These are phyloP conservation scores for Cynopterus brachyotis DNA, from an alignment of 2,113 vertebrate species.

Conservation along the genomic window DNA sequence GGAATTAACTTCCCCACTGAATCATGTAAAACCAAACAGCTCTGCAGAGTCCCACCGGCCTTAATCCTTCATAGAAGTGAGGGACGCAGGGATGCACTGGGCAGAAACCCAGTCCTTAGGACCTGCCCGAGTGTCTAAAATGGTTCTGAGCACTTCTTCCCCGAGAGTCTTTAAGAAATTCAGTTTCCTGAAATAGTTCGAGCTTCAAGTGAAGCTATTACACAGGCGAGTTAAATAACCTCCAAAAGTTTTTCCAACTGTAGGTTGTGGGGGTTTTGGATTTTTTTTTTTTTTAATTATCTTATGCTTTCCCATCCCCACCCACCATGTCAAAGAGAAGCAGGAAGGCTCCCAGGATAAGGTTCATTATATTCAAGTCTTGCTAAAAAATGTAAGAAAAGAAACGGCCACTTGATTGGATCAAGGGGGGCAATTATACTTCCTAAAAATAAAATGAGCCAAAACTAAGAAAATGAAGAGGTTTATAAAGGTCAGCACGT, in stretches of 20 bases:
- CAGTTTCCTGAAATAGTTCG: slow-evolving; percentile 18
- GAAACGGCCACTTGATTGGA: neutral
- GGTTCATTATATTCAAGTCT: slow-evolving; percentile 20
- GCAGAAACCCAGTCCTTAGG: neutral
- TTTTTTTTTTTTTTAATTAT: neutral
- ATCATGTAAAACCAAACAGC: neutral
- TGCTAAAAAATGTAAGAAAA: slow-evolving; percentile 38
- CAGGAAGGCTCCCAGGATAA: neutral
- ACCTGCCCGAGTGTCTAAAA: neutral
- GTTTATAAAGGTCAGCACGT: neutral
- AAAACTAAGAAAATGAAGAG: slow-evolving; percentile 39
- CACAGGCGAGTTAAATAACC: neutral
- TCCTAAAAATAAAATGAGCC: slow-evolving; percentile 55
- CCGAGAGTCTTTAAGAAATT: slow-evolving; percentile 35
- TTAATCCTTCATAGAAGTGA: neutral
- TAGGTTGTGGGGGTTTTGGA: too few species aligned
- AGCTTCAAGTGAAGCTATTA: neutral
- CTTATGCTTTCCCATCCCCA: neutral
- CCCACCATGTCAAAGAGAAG: slow-evolving; percentile 5
- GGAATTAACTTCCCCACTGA: neutral
- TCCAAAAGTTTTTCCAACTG: neutral
- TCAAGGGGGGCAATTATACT: slow-evolving; percentile 40
- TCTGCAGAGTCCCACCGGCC: neutral
- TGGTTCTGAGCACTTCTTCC: neutral
- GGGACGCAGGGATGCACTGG: neutral